Base-by-base conservation (phyloP, 1,140 invertebrate genomes). In the Brachionus paranguensis region DNA sequence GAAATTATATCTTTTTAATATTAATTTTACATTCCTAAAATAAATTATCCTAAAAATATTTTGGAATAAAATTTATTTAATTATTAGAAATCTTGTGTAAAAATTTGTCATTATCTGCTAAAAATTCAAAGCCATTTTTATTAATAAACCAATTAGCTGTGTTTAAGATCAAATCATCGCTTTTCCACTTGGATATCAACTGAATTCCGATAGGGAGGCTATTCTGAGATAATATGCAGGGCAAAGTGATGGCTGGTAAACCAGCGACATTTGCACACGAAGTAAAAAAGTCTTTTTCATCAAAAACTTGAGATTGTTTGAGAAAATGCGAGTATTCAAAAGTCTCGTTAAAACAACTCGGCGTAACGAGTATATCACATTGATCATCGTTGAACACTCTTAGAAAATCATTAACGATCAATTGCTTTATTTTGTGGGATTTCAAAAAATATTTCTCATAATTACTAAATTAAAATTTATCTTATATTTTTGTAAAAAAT, bases 371-470 rank as follows among this genome's bases (percentile, higher is more conserved):
- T 11, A 98, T 85, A 89, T 99, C 93, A n/a, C 91, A 87, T 37
- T 78, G 84, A 60, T 60, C n/a, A 20, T 60, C 53, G 89, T 93
- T 93, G 85, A 91, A 92, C 4, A 93, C 93, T n/a, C 91, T 90
- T 11, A 92, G 87, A 90, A 98, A 98, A 88, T 99, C 97, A 84
- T 96, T 89, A 0, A 91, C 88, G 85, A 99, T 98, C 11, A 98
- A 87, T 86, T 96, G 91, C 8, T 97, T 90, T 3, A 99, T 92
- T 89, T 94, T 94, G 86, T 97, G 90, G 0, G 97, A 96, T 90
- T 96, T 94, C 0, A 93, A 89, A 87, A 96, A 98, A 89, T 97
- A 99, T 85, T 94, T 93, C 12, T 96, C 92, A 89, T 97, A 97
- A 90, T 99, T 98, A 87, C 93, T 93, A 41, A 29, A 88, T 88